These are phyloP conservation scores for Mobula birostris DNA, from an alignment of 2,113 vertebrate species.

Conservation along the genomic window DNA sequence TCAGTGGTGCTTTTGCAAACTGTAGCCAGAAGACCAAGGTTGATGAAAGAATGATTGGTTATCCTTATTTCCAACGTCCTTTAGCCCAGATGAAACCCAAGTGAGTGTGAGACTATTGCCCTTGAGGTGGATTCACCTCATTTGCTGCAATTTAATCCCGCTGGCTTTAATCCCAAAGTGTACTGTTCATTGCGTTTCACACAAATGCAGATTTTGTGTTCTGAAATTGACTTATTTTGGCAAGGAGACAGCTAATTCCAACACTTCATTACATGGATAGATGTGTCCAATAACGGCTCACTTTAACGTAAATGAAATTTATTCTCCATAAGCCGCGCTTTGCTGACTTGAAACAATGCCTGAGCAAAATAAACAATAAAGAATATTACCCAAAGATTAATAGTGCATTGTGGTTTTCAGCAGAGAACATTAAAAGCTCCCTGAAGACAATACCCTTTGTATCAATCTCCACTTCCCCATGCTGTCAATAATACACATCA, in stretches of 20 bases:
- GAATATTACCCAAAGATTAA: conserved; percentile 6
- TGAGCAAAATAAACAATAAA: conserved; percentile 10
- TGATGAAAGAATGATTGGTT: background rate
- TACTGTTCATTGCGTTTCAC: too few species aligned
- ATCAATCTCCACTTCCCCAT: conserved; percentile 17
- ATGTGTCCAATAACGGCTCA: background rate
- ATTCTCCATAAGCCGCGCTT: background rate
- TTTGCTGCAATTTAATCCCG: background rate
- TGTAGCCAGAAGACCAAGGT: background rate
- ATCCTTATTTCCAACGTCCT: background rate
- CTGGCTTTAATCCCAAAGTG: background rate
- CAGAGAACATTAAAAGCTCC: conserved; percentile 24
- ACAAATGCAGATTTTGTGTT: background rate
- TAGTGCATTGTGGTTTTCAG: conserved; percentile 22
- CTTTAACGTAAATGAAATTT: background rate
- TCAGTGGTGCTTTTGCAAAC: background rate
- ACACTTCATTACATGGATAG: conserved; percentile 14
- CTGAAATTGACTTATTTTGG: background rate
- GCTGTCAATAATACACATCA: conserved; percentile 29
- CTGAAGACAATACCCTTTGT: conserved; percentile 8
- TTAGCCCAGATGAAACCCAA: background rate
- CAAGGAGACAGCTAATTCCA: background rate
- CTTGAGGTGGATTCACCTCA: background rate
- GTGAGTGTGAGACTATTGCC: background rate
- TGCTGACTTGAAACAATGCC: background rate